These are phyloP conservation scores for Gonioctena quinquepunctata DNA, from an alignment of 1,140 invertebrate species.

Conservation along the genomic window DNA sequence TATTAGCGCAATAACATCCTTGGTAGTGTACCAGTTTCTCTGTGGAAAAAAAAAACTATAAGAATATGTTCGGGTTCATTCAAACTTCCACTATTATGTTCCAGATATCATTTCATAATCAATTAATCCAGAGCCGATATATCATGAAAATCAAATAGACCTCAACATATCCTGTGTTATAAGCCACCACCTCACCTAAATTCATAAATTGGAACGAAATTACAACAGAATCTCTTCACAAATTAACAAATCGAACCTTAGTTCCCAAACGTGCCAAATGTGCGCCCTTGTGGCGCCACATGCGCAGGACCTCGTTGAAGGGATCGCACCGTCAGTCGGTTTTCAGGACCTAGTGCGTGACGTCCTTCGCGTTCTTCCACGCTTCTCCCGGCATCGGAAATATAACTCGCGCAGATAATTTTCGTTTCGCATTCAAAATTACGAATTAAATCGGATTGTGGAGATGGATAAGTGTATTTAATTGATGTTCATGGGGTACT, in stretches of 20 bases:
- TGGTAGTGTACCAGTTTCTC: too few relatives aligned
- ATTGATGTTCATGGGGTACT: background rate
- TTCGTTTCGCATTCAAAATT: background rate
- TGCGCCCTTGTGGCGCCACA: slow-evolving; percentile 43
- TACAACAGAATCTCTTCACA: slow-evolving; percentile 42
- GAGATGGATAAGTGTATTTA: background rate
- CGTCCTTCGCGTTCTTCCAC: slow-evolving; percentile 22
- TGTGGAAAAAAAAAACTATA: too few relatives aligned
- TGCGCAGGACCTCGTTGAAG: slow-evolving; percentile 46
- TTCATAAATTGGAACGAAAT: slow-evolving; percentile 31
- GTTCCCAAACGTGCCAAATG: slow-evolving; percentile 36
- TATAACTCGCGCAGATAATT: background rate
- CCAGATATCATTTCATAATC: too few relatives aligned
- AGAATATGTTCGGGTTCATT: too few relatives aligned
- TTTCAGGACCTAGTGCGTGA: slow-evolving; percentile 36
- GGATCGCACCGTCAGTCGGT: slow-evolving; percentile 43
- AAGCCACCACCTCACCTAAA: too few relatives aligned
- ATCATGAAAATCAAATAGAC: too few relatives aligned
- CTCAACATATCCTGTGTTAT: too few relatives aligned
- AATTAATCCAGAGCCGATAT: too few relatives aligned
- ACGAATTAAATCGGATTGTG: background rate
- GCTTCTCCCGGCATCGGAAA: slow-evolving; percentile 20
- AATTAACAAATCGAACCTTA: slow-evolving; percentile 52
- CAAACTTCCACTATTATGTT: too few relatives aligned
- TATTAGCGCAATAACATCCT: too few relatives aligned